These are phyloP conservation scores for Drosophila mimetica DNA, from an alignment of 2,888 invertebrate species.

Conservation along the genomic window DNA sequence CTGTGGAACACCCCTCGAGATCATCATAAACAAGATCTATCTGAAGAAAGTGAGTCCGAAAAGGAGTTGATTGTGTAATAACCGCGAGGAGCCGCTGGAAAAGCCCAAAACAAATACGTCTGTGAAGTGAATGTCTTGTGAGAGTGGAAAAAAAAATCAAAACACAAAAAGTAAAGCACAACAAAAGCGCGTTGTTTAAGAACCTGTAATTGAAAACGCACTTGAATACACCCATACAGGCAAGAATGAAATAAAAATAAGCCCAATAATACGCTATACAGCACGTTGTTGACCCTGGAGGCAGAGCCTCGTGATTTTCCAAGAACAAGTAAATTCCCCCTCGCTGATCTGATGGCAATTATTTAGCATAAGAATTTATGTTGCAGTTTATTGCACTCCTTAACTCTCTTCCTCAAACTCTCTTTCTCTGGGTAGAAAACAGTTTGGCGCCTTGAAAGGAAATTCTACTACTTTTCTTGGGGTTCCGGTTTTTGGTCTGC, in stretches of 20 bases:
- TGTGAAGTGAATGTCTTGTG: slow-evolving; percentile 51
- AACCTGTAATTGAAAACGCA: slow-evolving; percentile 69
- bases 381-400: slow-evolving; percentile 42
- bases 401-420: background rate
- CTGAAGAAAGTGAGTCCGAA: slow-evolving; percentile 7
- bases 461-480: slow-evolving; percentile 17
- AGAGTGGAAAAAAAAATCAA: slow-evolving; percentile 29
- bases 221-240: slow-evolving; percentile 43
- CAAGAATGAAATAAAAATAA: slow-evolving; percentile 6
- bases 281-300: slow-evolving; percentile 65
- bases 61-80: slow-evolving; percentile 17
- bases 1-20: background rate
- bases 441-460: slow-evolving; percentile 32
- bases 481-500: slow-evolving; percentile 47
- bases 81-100: slow-evolving; percentile 1
- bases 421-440: slow-evolving; percentile 26
- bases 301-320: slow-evolving; percentile 49
- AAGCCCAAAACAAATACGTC: slow-evolving; percentile 18
- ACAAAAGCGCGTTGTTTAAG: slow-evolving; percentile 37
- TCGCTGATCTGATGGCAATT: slow-evolving; percentile 38
- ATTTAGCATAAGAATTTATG: slow-evolving; percentile 51
- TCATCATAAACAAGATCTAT: background rate
- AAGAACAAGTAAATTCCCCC: slow-evolving; percentile 40
- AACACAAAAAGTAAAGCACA: slow-evolving; percentile 18
- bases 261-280: slow-evolving; percentile 28